A percentile compares a stretch with the other conserved stretches of the same genome.
These are phyloP conservation scores for Maconellicoccus hirsutus DNA, from an alignment of 1,140 invertebrate species.

Conservation along the genomic window DNA sequence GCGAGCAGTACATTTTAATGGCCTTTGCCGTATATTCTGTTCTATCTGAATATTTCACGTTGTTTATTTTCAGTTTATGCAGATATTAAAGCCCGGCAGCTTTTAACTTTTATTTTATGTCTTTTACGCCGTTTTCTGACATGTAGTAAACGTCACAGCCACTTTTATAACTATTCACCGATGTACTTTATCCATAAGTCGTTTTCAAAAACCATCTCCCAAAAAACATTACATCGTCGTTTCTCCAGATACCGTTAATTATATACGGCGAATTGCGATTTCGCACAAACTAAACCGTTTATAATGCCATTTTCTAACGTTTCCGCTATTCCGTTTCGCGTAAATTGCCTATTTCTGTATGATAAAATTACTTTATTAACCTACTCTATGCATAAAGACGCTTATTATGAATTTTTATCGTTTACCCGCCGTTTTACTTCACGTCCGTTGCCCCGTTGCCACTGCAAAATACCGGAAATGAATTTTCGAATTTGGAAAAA, in stretches of 20 bases:
- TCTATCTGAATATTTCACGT: slow-evolving; percentile 5
- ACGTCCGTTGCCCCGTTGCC: too few relatives aligned
- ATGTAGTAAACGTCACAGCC: slow-evolving; percentile 2
- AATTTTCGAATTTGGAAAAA: neutral
- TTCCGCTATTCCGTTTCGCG: neutral
- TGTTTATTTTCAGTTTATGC: slow-evolving; percentile 4
- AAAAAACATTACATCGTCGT: slow-evolving; percentile 2
- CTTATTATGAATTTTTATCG: slow-evolving; percentile 5
- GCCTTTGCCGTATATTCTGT: neutral
- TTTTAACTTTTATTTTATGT: slow-evolving; percentile 1
- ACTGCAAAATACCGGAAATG: neutral
- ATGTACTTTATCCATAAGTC: neutral
- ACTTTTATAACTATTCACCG: slow-evolving; percentile 5
- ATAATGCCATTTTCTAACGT: neutral
- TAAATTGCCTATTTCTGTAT: neutral
- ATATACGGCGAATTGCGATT: slow-evolving; percentile 3
- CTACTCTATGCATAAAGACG: neutral
- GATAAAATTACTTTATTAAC: slow-evolving; percentile 5
- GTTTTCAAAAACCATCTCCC: neutral
- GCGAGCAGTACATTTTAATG: slow-evolving; percentile 4
- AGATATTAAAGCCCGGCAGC: slow-evolving; percentile 2
- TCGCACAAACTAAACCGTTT: slow-evolving; percentile 3
- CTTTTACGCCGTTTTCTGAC: slow-evolving; percentile 7
- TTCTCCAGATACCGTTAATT: slow-evolving; percentile 3
- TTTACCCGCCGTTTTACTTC: neutral